Evolutionary conservation across 2,888 invertebrate genomes (phyloP), one percentile per base, ranked within the genome.

Genomic region (Micoletzkya japonica): DNA sequence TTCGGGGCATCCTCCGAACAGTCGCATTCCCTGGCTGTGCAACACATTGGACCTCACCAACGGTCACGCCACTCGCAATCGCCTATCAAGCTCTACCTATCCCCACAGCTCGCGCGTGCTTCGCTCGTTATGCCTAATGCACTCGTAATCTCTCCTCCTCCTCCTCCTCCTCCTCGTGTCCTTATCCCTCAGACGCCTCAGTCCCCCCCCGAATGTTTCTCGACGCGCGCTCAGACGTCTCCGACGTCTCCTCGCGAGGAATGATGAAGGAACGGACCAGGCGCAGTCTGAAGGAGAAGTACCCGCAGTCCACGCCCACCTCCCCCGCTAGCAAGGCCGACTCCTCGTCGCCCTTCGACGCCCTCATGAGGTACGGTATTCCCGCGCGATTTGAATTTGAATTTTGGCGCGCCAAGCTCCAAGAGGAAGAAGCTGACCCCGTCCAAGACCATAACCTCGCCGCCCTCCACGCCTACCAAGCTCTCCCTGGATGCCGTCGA

Each of bases 231-330:
- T 34, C 39, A 37, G 24, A 39, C 7, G 17, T 39, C 39, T 39
- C 39, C 17, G 7, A 10, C 59, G 0, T 26, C 39, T 26, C 56
- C 26, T 59, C 34, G 20, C 37, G n/a, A n/a, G n/a, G n/a, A n/a
- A n/a, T n/a, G n/a, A n/a, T n/a, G n/a, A n/a, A n/a, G n/a, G n/a
- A n/a, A n/a, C n/a, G n/a, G n/a, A n/a, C n/a, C n/a, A n/a, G n/a
- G n/a, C n/a, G n/a, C n/a, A n/a, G n/a, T n/a, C n/a, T n/a, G n/a
- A n/a, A n/a, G n/a, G n/a, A n/a, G 14, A 66, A 68, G 49, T 32
- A 44, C 37, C 75, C 77, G 20, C 73, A 73, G 56, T 79, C 79
- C 10, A 75, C 77, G n/a, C 79, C 79, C 14, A 79, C 79, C n/a
- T 78, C 77, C 3, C 79, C 79, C 20, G 77, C 79, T 30, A 49